These are phyloP conservation scores for Alcis repandata DNA, from an alignment of 2,888 invertebrate species.

Conservation along the genomic window DNA sequence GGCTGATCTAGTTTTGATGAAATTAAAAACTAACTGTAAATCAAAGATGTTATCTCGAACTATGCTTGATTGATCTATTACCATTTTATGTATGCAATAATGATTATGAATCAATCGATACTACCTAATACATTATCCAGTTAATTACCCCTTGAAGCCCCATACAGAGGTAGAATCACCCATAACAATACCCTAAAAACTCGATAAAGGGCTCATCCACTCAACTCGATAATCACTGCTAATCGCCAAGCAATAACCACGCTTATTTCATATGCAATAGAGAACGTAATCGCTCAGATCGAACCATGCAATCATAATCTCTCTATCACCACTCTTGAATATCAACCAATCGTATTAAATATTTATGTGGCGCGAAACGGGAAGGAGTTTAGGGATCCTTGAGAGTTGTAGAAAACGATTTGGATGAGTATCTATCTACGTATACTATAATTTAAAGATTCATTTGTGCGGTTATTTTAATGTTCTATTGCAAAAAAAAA, in stretches of 20 bases:
- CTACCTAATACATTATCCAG: slow-evolving; percentile 17
- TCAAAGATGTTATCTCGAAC: too few relatives aligned
- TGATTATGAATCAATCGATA: background rate
- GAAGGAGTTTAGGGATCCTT: slow-evolving; percentile 41
- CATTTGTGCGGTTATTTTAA: too few relatives aligned
- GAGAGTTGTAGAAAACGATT: background rate
- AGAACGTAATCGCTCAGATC: slow-evolving; percentile 63
- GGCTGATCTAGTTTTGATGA: too few relatives aligned
- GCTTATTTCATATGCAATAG: slow-evolving; percentile 59
- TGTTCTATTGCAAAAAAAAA: too few relatives aligned
- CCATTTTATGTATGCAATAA: too few relatives aligned
- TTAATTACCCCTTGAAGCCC: slow-evolving; percentile 17
- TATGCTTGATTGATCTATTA: too few relatives aligned
- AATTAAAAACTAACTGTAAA: too few relatives aligned
- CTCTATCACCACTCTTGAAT: slow-evolving; percentile 66
- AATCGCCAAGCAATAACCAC: slow-evolving; percentile 59
- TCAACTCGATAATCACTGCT: slow-evolving; percentile 57
- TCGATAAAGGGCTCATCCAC: slow-evolving; percentile 63
- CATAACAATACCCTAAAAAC: slow-evolving; percentile 56
- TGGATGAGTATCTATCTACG: background rate
- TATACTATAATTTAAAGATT: too few relatives aligned
- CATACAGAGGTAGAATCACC: slow-evolving; percentile 44
- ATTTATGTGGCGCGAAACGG: slow-evolving; percentile 58
- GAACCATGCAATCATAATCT: slow-evolving; percentile 71
- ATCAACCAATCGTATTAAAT: slow-evolving; percentile 66